Evolutionary conservation across 2,113 vertebrate species (phyloP).

Genomic region (Heterotis niloticus): DNA sequence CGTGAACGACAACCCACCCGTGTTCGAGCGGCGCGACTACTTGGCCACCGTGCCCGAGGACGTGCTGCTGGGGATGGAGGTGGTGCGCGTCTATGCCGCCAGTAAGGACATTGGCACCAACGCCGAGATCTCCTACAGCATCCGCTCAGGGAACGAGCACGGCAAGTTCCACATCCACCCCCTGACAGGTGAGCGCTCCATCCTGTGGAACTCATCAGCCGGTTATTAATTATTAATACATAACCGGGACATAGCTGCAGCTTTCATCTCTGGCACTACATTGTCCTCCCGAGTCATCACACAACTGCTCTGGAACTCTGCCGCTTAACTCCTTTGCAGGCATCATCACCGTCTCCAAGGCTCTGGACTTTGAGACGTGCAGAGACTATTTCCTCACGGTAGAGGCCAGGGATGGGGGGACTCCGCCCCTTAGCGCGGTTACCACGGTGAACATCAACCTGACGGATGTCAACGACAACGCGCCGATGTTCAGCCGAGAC

Average conservation of each 20-base stretch:
- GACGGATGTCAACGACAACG: conserved; percentile 92
- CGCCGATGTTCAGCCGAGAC: conserved; percentile 78
- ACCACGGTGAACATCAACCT: conserved; percentile 86
- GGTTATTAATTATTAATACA: background rate
- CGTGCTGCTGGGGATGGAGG: conserved; percentile 73
- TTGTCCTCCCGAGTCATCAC: background rate
- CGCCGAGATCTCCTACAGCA: conserved; percentile 88
- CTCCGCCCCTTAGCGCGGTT: conserved; percentile 79
- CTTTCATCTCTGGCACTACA: background rate
- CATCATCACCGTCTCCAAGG: conserved; percentile 74
- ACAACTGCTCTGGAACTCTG: background rate
- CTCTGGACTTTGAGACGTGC: conserved; percentile 86
- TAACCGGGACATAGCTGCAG: background rate
- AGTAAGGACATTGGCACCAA: conserved; percentile 96
- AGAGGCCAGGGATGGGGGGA: conserved; percentile 89
- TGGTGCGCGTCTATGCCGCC: conserved; percentile 83
- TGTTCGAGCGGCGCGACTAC: conserved; percentile 91
- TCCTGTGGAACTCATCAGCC: background rate
- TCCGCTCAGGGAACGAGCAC: conserved; percentile 89
- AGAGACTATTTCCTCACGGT: conserved; percentile 88
- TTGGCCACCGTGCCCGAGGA: conserved; percentile 84
- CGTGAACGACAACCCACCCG: conserved; percentile 93
- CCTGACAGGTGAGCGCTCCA: conserved; percentile 70
- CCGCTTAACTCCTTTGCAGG: conserved; percentile 56
- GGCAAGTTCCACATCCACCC: conserved; percentile 85